These are phyloP conservation scores for Apis dorsata DNA, from an alignment of 1,140 invertebrate species.

Conservation along the genomic window DNA sequence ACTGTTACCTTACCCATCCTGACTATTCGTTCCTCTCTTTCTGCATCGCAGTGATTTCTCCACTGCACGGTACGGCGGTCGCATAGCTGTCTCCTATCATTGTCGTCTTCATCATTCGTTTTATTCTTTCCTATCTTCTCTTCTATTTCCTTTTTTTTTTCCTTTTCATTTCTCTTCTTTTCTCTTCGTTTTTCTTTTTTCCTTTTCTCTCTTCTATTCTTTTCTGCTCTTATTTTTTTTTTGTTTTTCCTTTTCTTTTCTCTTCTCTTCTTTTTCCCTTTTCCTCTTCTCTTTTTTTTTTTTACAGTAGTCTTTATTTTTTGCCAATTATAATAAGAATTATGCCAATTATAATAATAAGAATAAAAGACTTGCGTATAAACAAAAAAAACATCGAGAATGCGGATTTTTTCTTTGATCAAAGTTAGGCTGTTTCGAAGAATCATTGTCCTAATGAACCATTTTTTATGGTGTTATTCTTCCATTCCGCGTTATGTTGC, in stretches of 20 bases:
- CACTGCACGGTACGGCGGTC: not conserved
- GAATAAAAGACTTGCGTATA: too few species aligned
- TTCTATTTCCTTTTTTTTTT: constrained; percentile 1
- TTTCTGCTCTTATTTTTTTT: too few species aligned
- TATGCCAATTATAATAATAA: too few species aligned
- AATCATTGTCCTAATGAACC: constrained; percentile 46
- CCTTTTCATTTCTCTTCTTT: not conserved
- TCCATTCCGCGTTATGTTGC: constrained; percentile 22
- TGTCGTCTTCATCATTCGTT: not conserved
- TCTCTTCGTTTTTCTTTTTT: not conserved
- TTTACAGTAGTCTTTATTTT: too few species aligned
- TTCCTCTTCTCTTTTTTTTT: too few species aligned
- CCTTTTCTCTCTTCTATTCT: too few species aligned
- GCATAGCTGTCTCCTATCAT: constrained; percentile 18
- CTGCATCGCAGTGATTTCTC: constrained; percentile 1
- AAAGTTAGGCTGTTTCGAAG: constrained; percentile 50
- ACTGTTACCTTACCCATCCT: constrained; percentile 67
- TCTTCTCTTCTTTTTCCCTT: too few species aligned
- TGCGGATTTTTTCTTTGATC: constrained; percentile 34
- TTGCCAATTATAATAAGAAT: too few species aligned
- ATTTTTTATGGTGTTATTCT: not conserved
- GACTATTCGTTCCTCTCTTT: constrained; percentile 18
- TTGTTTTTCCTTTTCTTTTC: too few species aligned
- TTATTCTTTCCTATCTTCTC: not conserved
- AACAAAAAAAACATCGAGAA: not conserved